Conservation (phyloP, 1,140 invertebrate species). For the Lysiphlebus fabarum region DNA sequence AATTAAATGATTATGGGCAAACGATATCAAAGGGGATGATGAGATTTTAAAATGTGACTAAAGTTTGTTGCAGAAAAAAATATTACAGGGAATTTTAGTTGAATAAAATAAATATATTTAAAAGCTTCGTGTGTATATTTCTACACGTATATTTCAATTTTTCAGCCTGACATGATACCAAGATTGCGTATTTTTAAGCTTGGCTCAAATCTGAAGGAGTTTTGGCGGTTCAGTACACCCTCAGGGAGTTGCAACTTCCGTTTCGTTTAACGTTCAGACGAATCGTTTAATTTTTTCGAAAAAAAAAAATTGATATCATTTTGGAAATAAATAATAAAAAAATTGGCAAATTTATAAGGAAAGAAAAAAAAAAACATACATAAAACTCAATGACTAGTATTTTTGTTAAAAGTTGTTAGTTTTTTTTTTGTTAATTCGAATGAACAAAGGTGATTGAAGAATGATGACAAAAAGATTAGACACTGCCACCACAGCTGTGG, state of each 20-base stretch:
- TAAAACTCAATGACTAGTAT: no score
- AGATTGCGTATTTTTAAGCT: constrained; percentile 59
- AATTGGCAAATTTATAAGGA: no score
- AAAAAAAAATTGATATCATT: no score
- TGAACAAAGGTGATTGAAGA: no score
- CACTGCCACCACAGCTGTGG: no score
- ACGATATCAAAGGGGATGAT: constrained; percentile 54
- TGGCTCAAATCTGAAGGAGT: constrained; percentile 26
- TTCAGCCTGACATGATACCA: constrained; percentile 54
- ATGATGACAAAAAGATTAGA: no score
- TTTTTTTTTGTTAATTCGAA: no score
- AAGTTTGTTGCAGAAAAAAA: no score
- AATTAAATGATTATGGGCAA: constrained; percentile 59
- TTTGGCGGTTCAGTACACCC: not conserved
- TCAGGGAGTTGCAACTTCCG: constrained; percentile 43
- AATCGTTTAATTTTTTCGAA: constrained; percentile 25
- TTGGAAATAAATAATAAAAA: no score
- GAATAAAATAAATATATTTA: not conserved
- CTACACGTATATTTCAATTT: constrained; percentile 56
- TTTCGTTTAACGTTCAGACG: constrained; percentile 53
- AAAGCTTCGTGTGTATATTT: constrained; percentile 17
- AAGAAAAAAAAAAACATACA: no score
- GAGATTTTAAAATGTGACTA: constrained; percentile 22
- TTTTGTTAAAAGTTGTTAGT: no score
- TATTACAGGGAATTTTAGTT: no score